phyloP scores from a whole-genome alignment of 2,888 invertebrate species.

The Apodemia duryi region DNA sequence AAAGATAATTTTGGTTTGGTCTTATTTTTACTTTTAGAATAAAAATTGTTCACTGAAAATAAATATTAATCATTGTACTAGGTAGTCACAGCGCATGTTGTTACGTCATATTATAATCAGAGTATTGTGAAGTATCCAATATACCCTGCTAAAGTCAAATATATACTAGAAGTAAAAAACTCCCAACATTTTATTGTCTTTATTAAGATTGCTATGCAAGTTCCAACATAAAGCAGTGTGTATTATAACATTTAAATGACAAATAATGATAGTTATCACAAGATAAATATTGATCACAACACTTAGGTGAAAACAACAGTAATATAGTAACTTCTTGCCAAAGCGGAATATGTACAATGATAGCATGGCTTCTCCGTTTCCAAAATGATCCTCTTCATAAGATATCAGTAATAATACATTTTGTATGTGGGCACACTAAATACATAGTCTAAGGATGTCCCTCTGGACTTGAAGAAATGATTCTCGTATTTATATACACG shows the following conservation, averaged over 20 bases:
- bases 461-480: conserved; percentile 76
- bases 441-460: conserved; percentile 70
- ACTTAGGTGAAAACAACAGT: conserved; percentile 56
- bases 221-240: conserved; percentile 29
- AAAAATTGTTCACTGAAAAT: too few relatives aligned
- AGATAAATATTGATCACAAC: conserved; percentile 65
- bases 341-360: conserved; percentile 57
- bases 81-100: too few relatives aligned
- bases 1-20: too few relatives aligned
- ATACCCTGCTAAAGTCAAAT: background rate
- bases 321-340: conserved; percentile 38
- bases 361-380: conserved; percentile 36
- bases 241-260: conserved; percentile 33
- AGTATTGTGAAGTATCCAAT: background rate
- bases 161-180: conserved; percentile 47
- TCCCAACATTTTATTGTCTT: conserved; percentile 54
- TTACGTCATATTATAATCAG: background rate
- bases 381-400: conserved; percentile 33
- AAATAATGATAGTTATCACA: conserved; percentile 62
- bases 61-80: too few relatives aligned
- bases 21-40: too few relatives aligned
- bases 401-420: conserved; percentile 71
- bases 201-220: conserved; percentile 47
- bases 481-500: conserved; percentile 77
- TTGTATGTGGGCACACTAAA: conserved; percentile 75